A percentile compares a stretch with the other conserved stretches of the same genome.
Conservation (phyloP, 2,113 vertebrate genomes). For the Melanerpes aurifrons region DNA sequence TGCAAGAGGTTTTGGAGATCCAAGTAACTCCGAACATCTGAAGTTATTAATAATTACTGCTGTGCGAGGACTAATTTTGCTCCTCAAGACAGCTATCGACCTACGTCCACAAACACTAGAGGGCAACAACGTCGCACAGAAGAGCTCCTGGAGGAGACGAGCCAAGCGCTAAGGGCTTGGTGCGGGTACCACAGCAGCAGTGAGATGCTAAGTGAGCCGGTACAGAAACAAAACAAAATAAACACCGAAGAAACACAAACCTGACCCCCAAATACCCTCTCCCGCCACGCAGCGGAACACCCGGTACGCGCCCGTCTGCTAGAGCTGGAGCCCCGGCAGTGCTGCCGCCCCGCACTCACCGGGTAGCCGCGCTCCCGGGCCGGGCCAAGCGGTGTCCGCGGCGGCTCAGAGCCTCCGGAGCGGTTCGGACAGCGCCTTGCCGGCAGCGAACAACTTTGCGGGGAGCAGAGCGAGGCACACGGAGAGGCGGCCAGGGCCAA, state of each 20-base stretch:
- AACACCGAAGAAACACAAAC: background rate
- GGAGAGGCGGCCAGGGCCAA: background rate
- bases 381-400: background rate
- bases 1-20: background rate
- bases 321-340: background rate
- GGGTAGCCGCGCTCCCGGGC: background rate
- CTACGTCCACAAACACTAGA: constrained; percentile 62
- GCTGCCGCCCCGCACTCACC: background rate
- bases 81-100: background rate
- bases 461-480: background rate
- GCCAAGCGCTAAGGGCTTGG: background rate
- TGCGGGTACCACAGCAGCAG: constrained; percentile 12
- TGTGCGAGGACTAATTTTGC: background rate
- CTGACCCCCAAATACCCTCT: background rate
- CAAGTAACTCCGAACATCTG: background rate
- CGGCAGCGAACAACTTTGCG: background rate
- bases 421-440: background rate
- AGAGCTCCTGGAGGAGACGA: background rate
- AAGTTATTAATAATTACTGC: background rate
- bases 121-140: constrained; percentile 73
- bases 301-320: no score
- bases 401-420: background rate
- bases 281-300: background rate
- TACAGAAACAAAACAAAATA: background rate
- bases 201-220: constrained; percentile 21